Base-by-base conservation (phyloP, 1,140 invertebrate species). In the Sminthurides bifidus region DNA sequence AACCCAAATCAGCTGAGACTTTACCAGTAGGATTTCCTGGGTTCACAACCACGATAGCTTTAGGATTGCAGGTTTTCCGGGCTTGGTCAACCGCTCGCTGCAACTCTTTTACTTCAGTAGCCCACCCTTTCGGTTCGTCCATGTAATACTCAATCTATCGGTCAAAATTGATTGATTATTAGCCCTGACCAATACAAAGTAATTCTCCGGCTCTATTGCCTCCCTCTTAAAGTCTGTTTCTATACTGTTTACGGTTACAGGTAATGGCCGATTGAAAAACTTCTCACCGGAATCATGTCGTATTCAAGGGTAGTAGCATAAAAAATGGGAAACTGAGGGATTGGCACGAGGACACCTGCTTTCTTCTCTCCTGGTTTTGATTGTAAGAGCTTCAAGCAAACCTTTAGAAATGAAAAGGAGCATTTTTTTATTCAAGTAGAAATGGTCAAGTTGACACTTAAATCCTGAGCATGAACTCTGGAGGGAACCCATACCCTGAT, bases 281-380 rank as follows among this genome's bases (percentile, higher is more conserved):
- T n/a, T n/a, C 24, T 53, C 45, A 61, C 59, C 51, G 48, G 54
- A 15, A 15, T 5, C 68, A 96, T 80, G 53, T 85, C 82, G 69
- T 87, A 92, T 72, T 96, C 92, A 23, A 86, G 84, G 23, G 97
- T 74, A 0, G 91, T 87, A 1, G 95, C 94, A 2, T 91, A 92
- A 73, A 98, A 98, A 0, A 98, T 74, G 14, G 95, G 95, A 75
- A 98, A 99, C 70, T 98, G 92, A 0, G 95, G 95, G 68, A 97
- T 96, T 0, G 95, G 95, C 60, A 97, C 84, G 85, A 98, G 83
- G 0, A 98, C 81, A 40, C 92, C 89, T 51, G 81, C 70, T 72
- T 72, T 72, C 65, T 83, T 81, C 14, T 8, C 30, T 15, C 27
- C 29, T 40, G 21, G 43, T 17, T 17, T 69, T 65, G 80, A 80